phyloP scores from a whole-genome alignment of 2,113 vertebrate genomes.

The Campylomormyrus tamandua region DNA sequence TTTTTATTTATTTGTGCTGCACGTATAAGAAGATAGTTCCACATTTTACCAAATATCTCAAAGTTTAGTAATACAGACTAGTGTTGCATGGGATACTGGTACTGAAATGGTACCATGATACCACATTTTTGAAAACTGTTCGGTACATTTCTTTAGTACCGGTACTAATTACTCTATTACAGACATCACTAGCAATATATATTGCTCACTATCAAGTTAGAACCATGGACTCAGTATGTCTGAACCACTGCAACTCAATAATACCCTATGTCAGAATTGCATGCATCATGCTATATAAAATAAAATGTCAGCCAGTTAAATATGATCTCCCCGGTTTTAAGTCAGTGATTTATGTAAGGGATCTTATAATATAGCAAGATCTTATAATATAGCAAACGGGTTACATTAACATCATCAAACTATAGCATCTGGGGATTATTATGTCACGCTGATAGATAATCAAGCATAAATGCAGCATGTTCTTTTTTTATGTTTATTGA shows the following conservation, averaged over 20 bases:
- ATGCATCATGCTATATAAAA: not conserved
- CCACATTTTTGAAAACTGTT: not conserved
- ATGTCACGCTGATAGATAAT: not conserved
- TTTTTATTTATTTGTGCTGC: not conserved
- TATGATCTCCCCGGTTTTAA: too few species aligned
- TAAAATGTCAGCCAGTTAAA: not conserved
- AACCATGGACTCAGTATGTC: not conserved
- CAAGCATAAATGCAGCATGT: not conserved
- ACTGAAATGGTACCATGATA: not conserved
- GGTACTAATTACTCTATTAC: not conserved
- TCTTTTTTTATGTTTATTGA: not conserved
- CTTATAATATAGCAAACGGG: too few species aligned
- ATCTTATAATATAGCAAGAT: too few species aligned
- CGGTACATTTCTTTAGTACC: not conserved
- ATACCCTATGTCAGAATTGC: not conserved
- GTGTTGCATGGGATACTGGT: not conserved
- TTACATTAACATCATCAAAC: not conserved
- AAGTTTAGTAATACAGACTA: not conserved
- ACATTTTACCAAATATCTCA: not conserved
- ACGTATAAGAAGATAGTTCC: not conserved
- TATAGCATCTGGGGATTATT: not conserved
- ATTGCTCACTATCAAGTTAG: not conserved
- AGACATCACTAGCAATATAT: not conserved
- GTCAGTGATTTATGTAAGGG: too few species aligned
- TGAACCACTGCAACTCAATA: not conserved